These are phyloP conservation scores for Hirundichthys speculiger DNA, from an alignment of 2,113 vertebrate genomes.

Conservation along the genomic window DNA sequence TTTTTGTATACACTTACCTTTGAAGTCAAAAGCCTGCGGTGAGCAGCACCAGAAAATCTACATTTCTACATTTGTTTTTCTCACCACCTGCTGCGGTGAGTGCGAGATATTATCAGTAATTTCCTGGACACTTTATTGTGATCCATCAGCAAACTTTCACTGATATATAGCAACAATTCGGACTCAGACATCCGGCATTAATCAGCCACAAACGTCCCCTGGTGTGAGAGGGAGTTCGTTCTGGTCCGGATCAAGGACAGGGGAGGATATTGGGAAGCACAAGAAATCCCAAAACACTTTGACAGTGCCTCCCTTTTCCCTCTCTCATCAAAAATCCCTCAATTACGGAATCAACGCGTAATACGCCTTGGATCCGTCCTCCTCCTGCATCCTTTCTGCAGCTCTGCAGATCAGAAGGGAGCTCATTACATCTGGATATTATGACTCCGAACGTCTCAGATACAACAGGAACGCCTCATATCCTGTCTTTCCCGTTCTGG, in stretches of 20 bases:
- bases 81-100: too few species aligned
- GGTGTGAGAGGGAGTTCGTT: too few species aligned
- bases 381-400: not conserved
- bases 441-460: not conserved
- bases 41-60: too few species aligned
- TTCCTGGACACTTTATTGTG: too few species aligned
- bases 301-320: constrained; percentile 6
- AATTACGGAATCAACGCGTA: not conserved
- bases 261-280: constrained; percentile 10
- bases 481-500: constrained; percentile 49
- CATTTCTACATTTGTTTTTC: too few species aligned
- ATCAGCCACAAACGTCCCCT: too few species aligned
- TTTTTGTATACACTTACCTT: too few species aligned
- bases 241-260: constrained; percentile 2
- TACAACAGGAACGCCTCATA: constrained; percentile 40
- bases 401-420: constrained; percentile 51
- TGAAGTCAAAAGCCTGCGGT: too few species aligned
- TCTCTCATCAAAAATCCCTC: constrained; percentile 9
- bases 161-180: too few species aligned
- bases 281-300: constrained; percentile 15
- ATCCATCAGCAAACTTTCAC: too few species aligned
- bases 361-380: constrained; percentile 8
- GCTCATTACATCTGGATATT: constrained; percentile 54
- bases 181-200: too few species aligned
- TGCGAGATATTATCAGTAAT: too few species aligned